Base-by-base conservation (phyloP, 2,888 invertebrate genomes). In the Pycnomerus fuliginosus region DNA sequence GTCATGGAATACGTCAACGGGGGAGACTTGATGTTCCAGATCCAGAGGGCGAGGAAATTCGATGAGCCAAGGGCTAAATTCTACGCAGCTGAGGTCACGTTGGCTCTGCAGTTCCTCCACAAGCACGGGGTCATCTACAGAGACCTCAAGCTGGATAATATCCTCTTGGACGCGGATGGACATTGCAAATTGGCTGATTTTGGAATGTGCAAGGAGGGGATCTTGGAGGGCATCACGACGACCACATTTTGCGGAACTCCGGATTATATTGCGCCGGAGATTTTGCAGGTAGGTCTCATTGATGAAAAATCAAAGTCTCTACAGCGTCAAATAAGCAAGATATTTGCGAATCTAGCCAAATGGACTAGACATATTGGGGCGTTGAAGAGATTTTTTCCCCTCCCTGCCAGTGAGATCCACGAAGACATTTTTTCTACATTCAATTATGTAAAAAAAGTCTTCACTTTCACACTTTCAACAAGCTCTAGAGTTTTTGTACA, bases 1-100 rank as follows among this genome's bases (percentile, higher is more conserved):
- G 96, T 98, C 55, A 99, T 99, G 98, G 98, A 98, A 76, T 98
- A 97, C 74, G 97, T 99, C 37, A 94, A 97, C 74, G 99, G 98
- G 58, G 98, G 97, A 60, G 97, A 93, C 76, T 80, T 97, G 62
- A 97, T 97, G 96, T 97, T 97, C 79, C 98, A 99, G 84, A 99
- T 99, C 61, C 98, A 99, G 76, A 83, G 93, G 66, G 94, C 97
- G 49, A 80, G 97, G 51, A 97, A 97, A 76, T 99, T 99, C 76
- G 97, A 98, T 73, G 97, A 98, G 74, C 86, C 90, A 0, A 78
- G 91, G 1, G 97, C 97, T 11, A 83, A 91, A 69, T 95, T 99
- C 76, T 99, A 99, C 76, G 96, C 98, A 27, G 98, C 98, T 22
- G 98, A 99, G 75, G 98, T 99, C 43, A 97, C 97, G 39, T 80